Base-by-base conservation (phyloP, 2,888 invertebrate species). In the Oscheius sp. region DNA sequence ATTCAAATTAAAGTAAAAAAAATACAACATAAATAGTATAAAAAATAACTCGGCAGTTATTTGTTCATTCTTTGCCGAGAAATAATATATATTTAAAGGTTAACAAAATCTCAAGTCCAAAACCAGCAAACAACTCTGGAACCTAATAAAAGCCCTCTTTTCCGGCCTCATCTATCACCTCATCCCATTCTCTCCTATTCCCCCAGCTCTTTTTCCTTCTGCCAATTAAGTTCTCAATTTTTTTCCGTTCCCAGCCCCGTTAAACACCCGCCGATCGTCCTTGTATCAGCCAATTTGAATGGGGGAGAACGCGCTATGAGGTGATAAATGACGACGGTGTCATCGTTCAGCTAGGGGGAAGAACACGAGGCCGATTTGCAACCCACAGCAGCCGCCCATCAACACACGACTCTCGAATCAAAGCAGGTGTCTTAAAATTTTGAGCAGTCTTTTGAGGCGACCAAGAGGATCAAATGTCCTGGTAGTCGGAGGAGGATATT, bases 241-340 rank as follows among this genome's bases (percentile, higher is more conserved):
- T n/a, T n/a, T 47, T 17, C 54, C 47, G 24, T 54, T 51, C 49
- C 30, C 51, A 32, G 22, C 22, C 20, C 56, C 33, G 47, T 44
- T 54, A 50, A 28, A 14, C n/a, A 1, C n/a, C n/a, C n/a, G n/a
- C n/a, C n/a, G n/a, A n/a, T n/a, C 50, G 28, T 50, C 54, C 54
- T 54, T 36, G 54, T 54, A 54, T 54, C 54, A 54, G 54, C 54
- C 54, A 54, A 54, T 54, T 54, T 54, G 54, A 54, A 32, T 36
- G 54, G 36, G 36, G 36, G 36, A 14, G 47, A 54, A 54, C 54
- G 54, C 32, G 54, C 32, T 32, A 54, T 17, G 54, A 54, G 33
- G 54, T 54, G 54, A 54, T 54, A 54, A 54, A 54, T 54, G 54
- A 54, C 36, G n/a, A n/a, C 50, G 54, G 33, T 54, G 54, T 54